Base-by-base conservation (phyloP, 2,797 vertebrate species). In the Gymnocypris eckloni region DNA sequence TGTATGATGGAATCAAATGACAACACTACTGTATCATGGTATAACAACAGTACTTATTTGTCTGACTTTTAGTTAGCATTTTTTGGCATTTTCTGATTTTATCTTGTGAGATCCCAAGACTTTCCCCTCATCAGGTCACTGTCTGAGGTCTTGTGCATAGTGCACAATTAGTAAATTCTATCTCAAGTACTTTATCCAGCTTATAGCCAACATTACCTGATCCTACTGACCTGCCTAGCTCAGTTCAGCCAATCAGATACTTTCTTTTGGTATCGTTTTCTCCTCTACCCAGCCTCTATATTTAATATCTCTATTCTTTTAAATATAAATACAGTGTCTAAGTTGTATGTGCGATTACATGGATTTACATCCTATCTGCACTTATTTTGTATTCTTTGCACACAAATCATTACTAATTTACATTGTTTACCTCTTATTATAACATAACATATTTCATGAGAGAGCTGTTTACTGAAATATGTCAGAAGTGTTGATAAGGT, bases 141-240 rank as follows among this genome's bases (percentile, higher is more conserved):
- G 87, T 93, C 25, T 3, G 41, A 80, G 33, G 56, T 89, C 89
- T 86, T 90, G 89, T 91, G 92, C 94, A 73, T 64, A 25, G 70
- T 81, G 43, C 78, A 80, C 69, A 86, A 66, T 73, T 93, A 94
- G 93, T 87, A 90, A 91, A 91, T 86, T 88, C 89, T 86, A 88
- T 88, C 87, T 90, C 84, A 90, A 84, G 89, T 91, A 88, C 92
- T 89, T 92, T 91, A 93, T 93, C 89, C 92, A 92, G 91, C 91
- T 95, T 94, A 94, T n/a, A 84, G 87, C 56, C 83, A 83, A 67
- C 80, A 72, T 52, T 84, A 88, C 88, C 83, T 86, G 83, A 84
- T 76, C 59, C 81, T 82, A 78, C 61, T 87, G 83, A 89, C 85
- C 85, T 78, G 33, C 28, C 69, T 45, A 79, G 66, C 70, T 89